phyloP scores from a whole-genome alignment of 2,113 vertebrate genomes.

The Laticauda colubrina region DNA sequence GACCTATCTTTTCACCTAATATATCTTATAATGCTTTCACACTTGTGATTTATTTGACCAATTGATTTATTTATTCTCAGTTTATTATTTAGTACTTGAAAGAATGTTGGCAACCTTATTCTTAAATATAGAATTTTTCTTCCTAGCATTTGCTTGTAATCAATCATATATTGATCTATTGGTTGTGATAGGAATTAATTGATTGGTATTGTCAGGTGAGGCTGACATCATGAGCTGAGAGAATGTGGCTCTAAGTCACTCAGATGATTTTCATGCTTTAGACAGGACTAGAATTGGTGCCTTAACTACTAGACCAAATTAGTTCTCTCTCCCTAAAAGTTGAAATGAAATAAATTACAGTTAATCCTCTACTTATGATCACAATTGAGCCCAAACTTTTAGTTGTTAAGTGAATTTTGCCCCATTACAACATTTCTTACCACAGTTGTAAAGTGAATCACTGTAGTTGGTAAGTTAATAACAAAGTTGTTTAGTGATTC shows the following conservation, averaged over 20 bases:
- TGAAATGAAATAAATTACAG: not conserved
- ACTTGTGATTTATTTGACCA: not conserved
- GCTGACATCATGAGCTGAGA: not conserved
- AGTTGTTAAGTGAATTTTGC: not conserved
- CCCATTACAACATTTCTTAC: not conserved
- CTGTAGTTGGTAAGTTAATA: not conserved
- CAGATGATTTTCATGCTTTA: not conserved
- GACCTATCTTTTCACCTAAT: not conserved
- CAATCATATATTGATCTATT: not conserved
- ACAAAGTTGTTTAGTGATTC: not conserved
- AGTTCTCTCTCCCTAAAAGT: not conserved
- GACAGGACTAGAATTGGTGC: not conserved
- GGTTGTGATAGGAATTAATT: not conserved
- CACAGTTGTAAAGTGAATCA: not conserved
- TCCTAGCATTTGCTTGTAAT: not conserved
- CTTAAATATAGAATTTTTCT: not conserved
- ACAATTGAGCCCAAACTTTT: not conserved
- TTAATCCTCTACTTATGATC: fast-evolving
- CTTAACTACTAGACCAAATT: not conserved
- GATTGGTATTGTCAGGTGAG: not conserved
- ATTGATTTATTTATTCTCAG: no score
- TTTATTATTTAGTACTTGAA: not conserved
- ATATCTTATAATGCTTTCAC: not conserved
- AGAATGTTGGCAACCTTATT: not conserved
- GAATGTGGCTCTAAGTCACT: not conserved